Conservation (phyloP, 2,888 invertebrate species). For the Dolichomitus sp. region DNA sequence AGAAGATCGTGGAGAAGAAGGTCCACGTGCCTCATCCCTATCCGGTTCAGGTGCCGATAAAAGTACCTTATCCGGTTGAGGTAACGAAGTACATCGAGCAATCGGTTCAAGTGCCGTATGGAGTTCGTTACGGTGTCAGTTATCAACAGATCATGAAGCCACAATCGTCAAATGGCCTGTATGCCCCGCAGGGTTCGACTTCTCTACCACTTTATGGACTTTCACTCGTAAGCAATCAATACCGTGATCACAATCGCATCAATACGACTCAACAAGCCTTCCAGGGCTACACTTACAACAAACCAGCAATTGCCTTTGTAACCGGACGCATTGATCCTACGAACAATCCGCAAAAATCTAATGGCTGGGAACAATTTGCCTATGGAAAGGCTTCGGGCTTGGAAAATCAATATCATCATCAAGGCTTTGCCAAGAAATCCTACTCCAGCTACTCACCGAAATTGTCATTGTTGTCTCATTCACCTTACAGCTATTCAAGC, state of each 20-base stretch:
- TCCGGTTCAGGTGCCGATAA: constrained; percentile 87
- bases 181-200: constrained; percentile 45
- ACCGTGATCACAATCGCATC: constrained; percentile 60
- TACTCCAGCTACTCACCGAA: constrained; percentile 42
- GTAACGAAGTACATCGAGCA: constrained; percentile 76
- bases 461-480: constrained; percentile 55
- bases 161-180: constrained; percentile 70
- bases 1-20: constrained; percentile 86
- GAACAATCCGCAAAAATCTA: constrained; percentile 34
- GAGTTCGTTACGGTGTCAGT: constrained; percentile 74
- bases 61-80: constrained; percentile 81
- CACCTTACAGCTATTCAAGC: constrained; percentile 61
- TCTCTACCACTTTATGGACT: constrained; percentile 65
- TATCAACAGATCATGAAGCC: constrained; percentile 76
- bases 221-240: constrained; percentile 63
- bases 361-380: constrained; percentile 62
- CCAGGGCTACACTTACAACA: constrained; percentile 73
- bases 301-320: constrained; percentile 68
- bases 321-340: constrained; percentile 16
- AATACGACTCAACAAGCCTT: constrained; percentile 57
- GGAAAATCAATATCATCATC: constrained; percentile 51
- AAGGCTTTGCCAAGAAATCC: constrained; percentile 60
- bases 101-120: constrained; percentile 73
- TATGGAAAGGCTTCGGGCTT: constrained; percentile 29
- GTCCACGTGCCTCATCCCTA: constrained; percentile 86